Evolutionary conservation across 64 coral and sea anemone genomes (phyloP).

Genomic region (Stichodactyla mertensii): DNA sequence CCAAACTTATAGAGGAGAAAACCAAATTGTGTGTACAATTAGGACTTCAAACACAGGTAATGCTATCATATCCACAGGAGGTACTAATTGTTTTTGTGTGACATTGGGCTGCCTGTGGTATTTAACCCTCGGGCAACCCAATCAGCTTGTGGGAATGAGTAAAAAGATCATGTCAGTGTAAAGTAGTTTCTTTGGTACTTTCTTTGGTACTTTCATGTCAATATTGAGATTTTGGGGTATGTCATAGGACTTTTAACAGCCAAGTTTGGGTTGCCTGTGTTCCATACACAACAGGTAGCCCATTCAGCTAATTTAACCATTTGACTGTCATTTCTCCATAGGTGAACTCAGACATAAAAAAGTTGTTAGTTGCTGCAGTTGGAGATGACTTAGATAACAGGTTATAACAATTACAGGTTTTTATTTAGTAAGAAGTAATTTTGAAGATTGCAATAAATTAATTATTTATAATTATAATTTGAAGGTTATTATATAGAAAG

Average conservation of each 20-base stretch:
- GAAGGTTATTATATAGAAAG: not conserved
- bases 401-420: constrained; percentile 7
- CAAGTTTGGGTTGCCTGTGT: not conserved
- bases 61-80: not conserved
- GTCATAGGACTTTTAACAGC: not conserved
- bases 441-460: no score
- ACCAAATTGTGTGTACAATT: constrained; percentile 57
- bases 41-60: constrained; percentile 51
- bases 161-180: no score
- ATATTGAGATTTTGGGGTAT: not conserved
- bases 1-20: constrained; percentile 65
- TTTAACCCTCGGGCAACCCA: not conserved
- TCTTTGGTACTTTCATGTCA: no score
- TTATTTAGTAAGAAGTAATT: no score
- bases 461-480: no score
- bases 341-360: constrained; percentile 98
- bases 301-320: not conserved
- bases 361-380: constrained; percentile 89
- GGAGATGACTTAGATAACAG: constrained; percentile 85
- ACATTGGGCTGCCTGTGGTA: not conserved
- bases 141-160: not conserved
- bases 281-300: not conserved
- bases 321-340: not conserved
- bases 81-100: not conserved
- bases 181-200: no score